These are phyloP conservation scores for Centruroides vittatus DNA, from an alignment of 1,140 invertebrate species.

Conservation along the genomic window DNA sequence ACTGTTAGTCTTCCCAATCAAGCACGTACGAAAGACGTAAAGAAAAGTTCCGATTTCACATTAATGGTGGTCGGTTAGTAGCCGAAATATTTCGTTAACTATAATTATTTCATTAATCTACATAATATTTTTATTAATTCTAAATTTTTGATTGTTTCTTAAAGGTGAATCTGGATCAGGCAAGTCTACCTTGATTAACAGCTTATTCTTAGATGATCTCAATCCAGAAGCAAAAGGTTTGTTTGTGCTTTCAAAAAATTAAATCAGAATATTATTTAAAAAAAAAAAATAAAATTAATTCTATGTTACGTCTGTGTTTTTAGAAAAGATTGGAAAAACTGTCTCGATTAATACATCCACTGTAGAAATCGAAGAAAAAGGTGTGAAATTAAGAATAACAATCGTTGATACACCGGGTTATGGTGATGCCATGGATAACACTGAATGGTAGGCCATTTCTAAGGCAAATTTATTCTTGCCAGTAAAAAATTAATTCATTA, in stretches of 20 bases:
- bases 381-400: constrained; percentile 73
- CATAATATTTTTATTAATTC: no score
- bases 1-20: constrained; percentile 97
- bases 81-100: no score
- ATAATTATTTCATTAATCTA: no score
- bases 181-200: constrained; percentile 95
- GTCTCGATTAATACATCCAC: constrained; percentile 78
- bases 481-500: no score
- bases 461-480: no score
- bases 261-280: no score
- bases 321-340: constrained; percentile 50
- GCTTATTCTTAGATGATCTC: constrained; percentile 85
- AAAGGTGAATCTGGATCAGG: constrained; percentile 85
- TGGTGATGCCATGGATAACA: constrained; percentile 87
- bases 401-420: constrained; percentile 94
- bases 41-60: constrained; percentile 97
- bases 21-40: constrained; percentile 94
- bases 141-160: neutral
- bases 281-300: no score
- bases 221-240: constrained; percentile 40
- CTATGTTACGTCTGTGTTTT: no score
- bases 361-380: constrained; percentile 84
- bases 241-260: no score
- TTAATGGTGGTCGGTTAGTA: constrained; percentile 98
- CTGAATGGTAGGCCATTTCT: constrained; percentile 76